Evolutionary conservation across 2,797 vertebrate genomes (phyloP).

Genomic region (Balearica regulorum): DNA sequence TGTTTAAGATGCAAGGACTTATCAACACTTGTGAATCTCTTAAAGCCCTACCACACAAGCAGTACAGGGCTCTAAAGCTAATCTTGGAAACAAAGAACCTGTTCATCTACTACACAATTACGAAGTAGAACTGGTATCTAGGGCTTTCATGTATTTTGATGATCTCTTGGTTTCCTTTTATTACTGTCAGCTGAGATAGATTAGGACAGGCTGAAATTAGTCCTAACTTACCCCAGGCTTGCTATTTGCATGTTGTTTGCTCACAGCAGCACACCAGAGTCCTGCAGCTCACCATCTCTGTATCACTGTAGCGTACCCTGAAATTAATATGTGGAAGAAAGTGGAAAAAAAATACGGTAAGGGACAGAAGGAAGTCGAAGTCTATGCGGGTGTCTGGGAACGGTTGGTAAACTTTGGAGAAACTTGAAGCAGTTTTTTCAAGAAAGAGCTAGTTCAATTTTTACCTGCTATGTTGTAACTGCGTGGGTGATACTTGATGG

Average conservation of each 20-base stretch:
- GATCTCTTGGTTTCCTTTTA: neutral
- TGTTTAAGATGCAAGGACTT: neutral
- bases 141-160: neutral
- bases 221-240: neutral
- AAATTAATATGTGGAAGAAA: neutral
- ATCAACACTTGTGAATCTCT: neutral
- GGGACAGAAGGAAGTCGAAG: neutral
- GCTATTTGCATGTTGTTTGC: neutral
- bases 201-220: neutral
- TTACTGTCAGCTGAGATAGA: neutral
- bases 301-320: neutral
- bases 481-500: neutral
- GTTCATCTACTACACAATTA: neutral
- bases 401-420: neutral
- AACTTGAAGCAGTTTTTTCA: neutral
- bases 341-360: neutral
- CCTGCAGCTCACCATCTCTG: neutral
- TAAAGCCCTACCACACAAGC: neutral
- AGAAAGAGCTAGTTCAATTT: neutral
- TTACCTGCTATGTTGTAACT: neutral
- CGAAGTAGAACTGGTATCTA: neutral
- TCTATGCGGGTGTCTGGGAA: neutral
- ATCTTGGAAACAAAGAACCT: neutral
- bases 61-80: neutral
- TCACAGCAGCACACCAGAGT: rapidly evolving